These are phyloP conservation scores for Metacarcinus magister DNA, from an alignment of 2,888 invertebrate genomes.

Conservation along the genomic window DNA sequence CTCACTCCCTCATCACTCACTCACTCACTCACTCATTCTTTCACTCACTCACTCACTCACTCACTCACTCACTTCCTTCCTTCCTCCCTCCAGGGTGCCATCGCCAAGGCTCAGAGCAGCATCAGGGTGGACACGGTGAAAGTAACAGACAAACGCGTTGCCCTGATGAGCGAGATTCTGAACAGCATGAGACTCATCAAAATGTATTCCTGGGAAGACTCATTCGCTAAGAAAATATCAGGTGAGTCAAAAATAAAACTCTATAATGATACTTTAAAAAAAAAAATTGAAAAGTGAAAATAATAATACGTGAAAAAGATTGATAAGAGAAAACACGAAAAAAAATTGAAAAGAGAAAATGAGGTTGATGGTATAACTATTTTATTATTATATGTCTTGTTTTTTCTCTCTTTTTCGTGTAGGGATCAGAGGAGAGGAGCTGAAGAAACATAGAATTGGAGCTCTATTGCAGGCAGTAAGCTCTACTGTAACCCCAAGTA, in stretches of 20 bases:
- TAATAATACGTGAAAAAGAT: too few relatives aligned
- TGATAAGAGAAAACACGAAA: too few relatives aligned
- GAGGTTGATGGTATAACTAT: too few relatives aligned
- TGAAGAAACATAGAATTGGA: slow-evolving; percentile 84
- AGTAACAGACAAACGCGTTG: slow-evolving; percentile 84
- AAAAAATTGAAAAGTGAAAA: too few relatives aligned
- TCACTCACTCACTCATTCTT: neutral
- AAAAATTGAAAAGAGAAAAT: too few relatives aligned
- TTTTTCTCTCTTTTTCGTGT: neutral
- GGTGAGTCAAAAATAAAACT: slow-evolving; percentile 45
- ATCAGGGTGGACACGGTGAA: slow-evolving; percentile 84
- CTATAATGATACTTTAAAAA: too few relatives aligned
- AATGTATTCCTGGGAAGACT: slow-evolving; percentile 87
- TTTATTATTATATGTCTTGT: too few relatives aligned
- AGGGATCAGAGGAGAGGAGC: slow-evolving; percentile 84
- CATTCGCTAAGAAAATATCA: slow-evolving; percentile 85
- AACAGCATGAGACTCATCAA: slow-evolving; percentile 87
- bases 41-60: too few relatives aligned
- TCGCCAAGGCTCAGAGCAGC: slow-evolving; percentile 84
- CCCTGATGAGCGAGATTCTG: slow-evolving; percentile 86
- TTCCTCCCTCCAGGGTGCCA: slow-evolving; percentile 83
- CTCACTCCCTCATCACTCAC: neutral
- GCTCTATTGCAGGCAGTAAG: slow-evolving; percentile 85
- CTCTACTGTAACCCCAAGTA: slow-evolving; percentile 85
- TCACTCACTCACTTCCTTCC: neutral